A percentile compares a stretch with the other conserved stretches of the same genome.
These are phyloP conservation scores for Drosophila parvula DNA, from an alignment of 1,140 invertebrate genomes.

Conservation along the genomic window DNA sequence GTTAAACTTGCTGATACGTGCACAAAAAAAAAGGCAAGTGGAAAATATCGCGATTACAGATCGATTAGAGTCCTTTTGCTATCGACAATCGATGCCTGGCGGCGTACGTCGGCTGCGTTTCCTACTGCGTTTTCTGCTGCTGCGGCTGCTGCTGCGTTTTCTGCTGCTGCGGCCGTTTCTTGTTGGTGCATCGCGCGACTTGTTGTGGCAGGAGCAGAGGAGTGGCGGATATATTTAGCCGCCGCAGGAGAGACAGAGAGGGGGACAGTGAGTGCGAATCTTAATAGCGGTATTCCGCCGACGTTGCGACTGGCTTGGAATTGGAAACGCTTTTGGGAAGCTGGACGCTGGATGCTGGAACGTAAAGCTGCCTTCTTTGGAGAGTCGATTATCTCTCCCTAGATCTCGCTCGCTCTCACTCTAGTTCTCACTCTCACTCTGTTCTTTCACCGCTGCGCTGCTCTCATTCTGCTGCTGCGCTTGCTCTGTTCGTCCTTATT, in stretches of 20 bases:
- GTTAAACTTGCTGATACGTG: slow-evolving; percentile 27
- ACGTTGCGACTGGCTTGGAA: slow-evolving; percentile 75
- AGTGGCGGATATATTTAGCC: slow-evolving; percentile 7
- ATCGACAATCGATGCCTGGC: slow-evolving; percentile 18
- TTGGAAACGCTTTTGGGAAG: slow-evolving; percentile 73
- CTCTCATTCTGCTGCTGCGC: slow-evolving; percentile 7
- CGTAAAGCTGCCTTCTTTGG: slow-evolving; percentile 35
- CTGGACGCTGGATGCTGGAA: slow-evolving; percentile 50
- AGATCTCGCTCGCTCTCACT: slow-evolving; percentile 20
- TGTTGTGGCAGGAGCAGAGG: slow-evolving; percentile 28
- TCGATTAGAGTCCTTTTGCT: slow-evolving; percentile 29
- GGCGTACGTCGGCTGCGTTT: slow-evolving; percentile 1
- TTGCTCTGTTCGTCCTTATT: slow-evolving; percentile 31
- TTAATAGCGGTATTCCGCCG: slow-evolving; percentile 40
- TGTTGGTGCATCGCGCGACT: slow-evolving; percentile 62
- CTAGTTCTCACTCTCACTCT: slow-evolving; percentile 11
- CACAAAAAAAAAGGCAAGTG: slow-evolving; percentile 38
- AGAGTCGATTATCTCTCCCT: slow-evolving; percentile 25
- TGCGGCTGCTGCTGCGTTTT: slow-evolving; percentile 31
- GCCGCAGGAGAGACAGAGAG: slow-evolving; percentile 10
- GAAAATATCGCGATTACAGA: slow-evolving; percentile 21
- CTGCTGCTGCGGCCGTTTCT: slow-evolving; percentile 45
- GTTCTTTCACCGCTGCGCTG: slow-evolving; percentile 1
- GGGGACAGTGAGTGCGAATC: slow-evolving; percentile 11
- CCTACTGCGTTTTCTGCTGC: slow-evolving; percentile 9